These are phyloP conservation scores for Amphimallon solstitiale DNA, from an alignment of 2,888 invertebrate species.

Conservation along the genomic window DNA sequence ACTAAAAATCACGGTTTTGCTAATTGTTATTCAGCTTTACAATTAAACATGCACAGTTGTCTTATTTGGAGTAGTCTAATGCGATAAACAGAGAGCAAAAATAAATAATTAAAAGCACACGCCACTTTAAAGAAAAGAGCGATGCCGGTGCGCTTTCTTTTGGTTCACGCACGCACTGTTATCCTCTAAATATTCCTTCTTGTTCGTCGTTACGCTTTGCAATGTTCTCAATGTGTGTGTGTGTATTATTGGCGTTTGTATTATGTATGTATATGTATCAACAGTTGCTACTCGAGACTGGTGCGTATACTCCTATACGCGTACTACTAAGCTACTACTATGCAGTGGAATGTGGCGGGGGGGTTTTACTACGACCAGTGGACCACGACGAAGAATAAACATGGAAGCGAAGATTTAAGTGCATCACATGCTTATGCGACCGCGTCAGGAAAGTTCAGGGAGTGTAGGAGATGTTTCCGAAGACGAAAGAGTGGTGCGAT, in stretches of 20 bases:
- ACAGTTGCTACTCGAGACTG: constrained; percentile 43
- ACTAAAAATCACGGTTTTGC: background rate
- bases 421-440: constrained; percentile 48
- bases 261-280: constrained; percentile 31
- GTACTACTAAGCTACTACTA: constrained; percentile 57
- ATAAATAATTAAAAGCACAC: constrained; percentile 17
- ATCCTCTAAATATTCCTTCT: constrained; percentile 10
- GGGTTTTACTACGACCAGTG: constrained; percentile 56
- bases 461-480: constrained; percentile 58
- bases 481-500: constrained; percentile 49
- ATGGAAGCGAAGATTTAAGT: constrained; percentile 42
- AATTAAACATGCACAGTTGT: background rate
- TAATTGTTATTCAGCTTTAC: background rate
- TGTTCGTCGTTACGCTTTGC: background rate
- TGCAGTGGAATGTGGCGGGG: constrained; percentile 58
- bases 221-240: constrained; percentile 21
- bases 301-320: constrained; percentile 47
- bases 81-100: background rate
- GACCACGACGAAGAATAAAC: constrained; percentile 47
- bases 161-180: constrained; percentile 8
- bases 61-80: constrained; percentile 8
- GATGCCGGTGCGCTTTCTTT: constrained; percentile 21
- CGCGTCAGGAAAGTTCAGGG: constrained; percentile 61
- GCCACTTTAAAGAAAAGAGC: constrained; percentile 4
- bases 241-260: background rate